These are phyloP conservation scores for Carterocephalus palaemon DNA, from an alignment of 2,888 invertebrate genomes.

Conservation along the genomic window DNA sequence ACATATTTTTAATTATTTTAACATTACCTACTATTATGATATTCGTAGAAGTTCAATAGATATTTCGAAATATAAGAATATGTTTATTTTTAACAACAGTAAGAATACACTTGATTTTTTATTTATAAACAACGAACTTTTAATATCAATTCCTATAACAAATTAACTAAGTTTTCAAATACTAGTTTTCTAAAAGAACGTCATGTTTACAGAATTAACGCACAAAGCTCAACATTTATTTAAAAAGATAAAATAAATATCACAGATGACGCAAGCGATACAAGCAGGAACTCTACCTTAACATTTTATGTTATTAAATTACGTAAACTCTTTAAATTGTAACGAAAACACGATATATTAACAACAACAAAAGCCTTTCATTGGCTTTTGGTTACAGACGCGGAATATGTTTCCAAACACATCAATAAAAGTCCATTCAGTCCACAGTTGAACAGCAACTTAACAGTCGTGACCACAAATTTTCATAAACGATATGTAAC, in stretches of 20 bases:
- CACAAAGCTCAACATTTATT: conserved; percentile 51
- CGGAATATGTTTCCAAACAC: conserved; percentile 58
- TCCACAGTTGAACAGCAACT: conserved; percentile 43
- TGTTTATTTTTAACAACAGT: conserved; percentile 34
- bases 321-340: conserved; percentile 33
- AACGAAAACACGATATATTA: conserved; percentile 42
- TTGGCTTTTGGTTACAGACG: conserved; percentile 65
- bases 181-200: conserved; percentile 54
- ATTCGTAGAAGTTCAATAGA: conserved; percentile 20
- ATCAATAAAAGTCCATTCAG: conserved; percentile 50
- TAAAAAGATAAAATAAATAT: conserved; percentile 59
- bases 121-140: conserved; percentile 26
- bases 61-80: conserved; percentile 27
- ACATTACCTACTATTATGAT: conserved; percentile 26
- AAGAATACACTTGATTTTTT: conserved; percentile 37
- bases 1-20: conserved; percentile 35
- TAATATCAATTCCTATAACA: conserved; percentile 40
- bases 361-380: conserved; percentile 58
- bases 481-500: conserved; percentile 50
- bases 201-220: conserved; percentile 41
- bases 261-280: conserved; percentile 74
- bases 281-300: conserved; percentile 73
- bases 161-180: conserved; percentile 38
- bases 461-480: conserved; percentile 52
- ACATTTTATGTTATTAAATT: conserved; percentile 37